Base-by-base conservation (phyloP, 2,797 vertebrate species). In the Taenioides sp. region DNA sequence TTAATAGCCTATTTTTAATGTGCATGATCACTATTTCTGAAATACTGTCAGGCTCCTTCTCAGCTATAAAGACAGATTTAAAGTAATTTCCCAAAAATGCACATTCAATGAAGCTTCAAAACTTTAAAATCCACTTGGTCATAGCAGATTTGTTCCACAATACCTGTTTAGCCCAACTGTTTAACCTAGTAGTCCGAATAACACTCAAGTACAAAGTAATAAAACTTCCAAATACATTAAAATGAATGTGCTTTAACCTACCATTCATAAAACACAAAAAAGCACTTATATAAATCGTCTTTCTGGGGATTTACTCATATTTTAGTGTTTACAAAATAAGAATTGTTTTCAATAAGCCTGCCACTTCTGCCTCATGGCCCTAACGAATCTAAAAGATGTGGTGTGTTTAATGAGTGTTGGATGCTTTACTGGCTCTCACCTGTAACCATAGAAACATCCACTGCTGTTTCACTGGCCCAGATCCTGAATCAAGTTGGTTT, bases 391-490 rank as follows among this genome's bases (percentile, higher is more conserved):
- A 9, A 64, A 40, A 40, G 22, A 65, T 27, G 23, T 23, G n/a
- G 61, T 49, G 63, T 65, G 37, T 64, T 11, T 64, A 43, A 64
- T 64, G 62, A 43, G n/a, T 23, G 22, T 49, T 64, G 62, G 74
- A 66, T 31, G 55, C 74, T 66, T 49, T 73, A 65, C 55, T 37
- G 68, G 34, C 77, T 55, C 72, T 70, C 54, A 62, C 43, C 11
- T 1, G 80, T 78, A 65, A 67, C 81, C 63, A 83, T 67, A 65
- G 75, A 34, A 70, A 81, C 71, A 58, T 55, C 37, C 1, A 47
- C 58, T 64, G 40, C 37, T 43, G 62, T 40, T 60, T 74, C n/a
- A 31, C 31, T 1, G 28, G 70, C 11, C 18, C 52, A 9, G 54
- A 22, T 49, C 17, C 60, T 47, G 37, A 57, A 10, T 55, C 54